Evolutionary conservation across 2,888 invertebrate genomes (phyloP).

Genomic region (Cryptops parisi): DNA sequence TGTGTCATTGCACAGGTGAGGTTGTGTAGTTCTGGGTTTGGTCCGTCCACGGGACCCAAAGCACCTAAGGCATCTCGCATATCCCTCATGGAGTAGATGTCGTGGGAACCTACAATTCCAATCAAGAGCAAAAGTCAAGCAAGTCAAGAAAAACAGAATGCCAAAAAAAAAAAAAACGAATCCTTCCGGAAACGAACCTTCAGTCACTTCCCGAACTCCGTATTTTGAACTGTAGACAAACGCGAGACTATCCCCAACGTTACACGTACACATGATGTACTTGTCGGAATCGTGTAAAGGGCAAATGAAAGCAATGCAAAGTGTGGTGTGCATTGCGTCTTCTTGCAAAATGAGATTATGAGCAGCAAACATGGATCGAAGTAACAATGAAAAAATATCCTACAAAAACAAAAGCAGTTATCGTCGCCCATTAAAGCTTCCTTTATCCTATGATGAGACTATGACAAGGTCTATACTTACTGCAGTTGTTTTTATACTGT

Average conservation of each 20-base stretch:
- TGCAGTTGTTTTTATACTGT: slow-evolving; percentile 29
- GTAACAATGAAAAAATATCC: slow-evolving; percentile 60
- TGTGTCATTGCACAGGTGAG: slow-evolving; percentile 69
- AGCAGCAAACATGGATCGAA: slow-evolving; percentile 67
- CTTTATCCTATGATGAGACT: background rate
- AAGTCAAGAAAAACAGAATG: no score
- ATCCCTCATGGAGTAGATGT: slow-evolving; percentile 64
- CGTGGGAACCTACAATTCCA: slow-evolving; percentile 56
- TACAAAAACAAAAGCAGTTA: slow-evolving; percentile 24
- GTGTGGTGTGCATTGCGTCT: slow-evolving; percentile 64
- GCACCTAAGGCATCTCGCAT: slow-evolving; percentile 82
- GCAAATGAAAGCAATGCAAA: slow-evolving; percentile 62
- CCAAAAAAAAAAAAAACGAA: background rate
- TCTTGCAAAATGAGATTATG: slow-evolving; percentile 70
- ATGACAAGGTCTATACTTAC: slow-evolving; percentile 25
- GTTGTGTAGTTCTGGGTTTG: slow-evolving; percentile 71
- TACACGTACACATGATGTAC: slow-evolving; percentile 63
- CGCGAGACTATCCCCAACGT: slow-evolving; percentile 78
- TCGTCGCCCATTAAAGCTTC: background rate
- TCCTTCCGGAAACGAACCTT: no score
- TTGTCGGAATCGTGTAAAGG: slow-evolving; percentile 41
- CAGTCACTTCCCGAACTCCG: slow-evolving; percentile 71
- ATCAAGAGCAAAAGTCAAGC: no score
- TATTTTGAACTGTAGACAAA: slow-evolving; percentile 60
- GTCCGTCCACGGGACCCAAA: slow-evolving; percentile 69